Base-by-base conservation (phyloP, 1,140 invertebrate species). In the Bombus waltoni region DNA sequence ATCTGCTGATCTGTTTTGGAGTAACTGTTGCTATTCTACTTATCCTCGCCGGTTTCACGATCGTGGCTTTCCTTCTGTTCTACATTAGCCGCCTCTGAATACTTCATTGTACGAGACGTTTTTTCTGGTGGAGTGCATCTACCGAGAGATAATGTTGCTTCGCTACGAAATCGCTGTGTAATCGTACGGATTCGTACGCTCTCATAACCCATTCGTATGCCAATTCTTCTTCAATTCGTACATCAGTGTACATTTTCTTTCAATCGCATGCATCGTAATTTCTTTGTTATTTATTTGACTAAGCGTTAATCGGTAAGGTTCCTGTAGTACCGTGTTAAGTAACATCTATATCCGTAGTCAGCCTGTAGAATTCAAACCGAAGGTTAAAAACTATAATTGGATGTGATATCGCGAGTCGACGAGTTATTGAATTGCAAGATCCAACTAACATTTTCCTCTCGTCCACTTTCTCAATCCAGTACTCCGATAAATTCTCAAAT, bases 41-140 rank as follows among this genome's bases (percentile, higher is more conserved):
- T 84, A 84, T 84, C 66, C 83, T 62, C 68, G 68, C 40, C 76
- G 53, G 53, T 71, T 79, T 79, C 75, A 42, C 75, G 59, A 75
- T 71, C 66, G 65, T 40, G 53, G 76, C 83, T 79, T 83, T 79
- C 76, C 66, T 84, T 84, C 83, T 84, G 76, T 79, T 84, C 83
- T 32, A 80, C 83, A 84, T 84, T 84, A 79, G 40, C 83, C 66
- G 83, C 11, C 38, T 70, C 47, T 84, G 66, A 72, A 71, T 84
- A 71, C 76, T 78, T 57, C 76, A 47, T 79, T 79, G 82, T 79
- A 79, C 75, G 25, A 28, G 25, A 68, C 11, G 53, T 22, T 9
- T 28, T 76, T 35, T n/a, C 68, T 11, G 25, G 0, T 5, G 25
- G n/a, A 42, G n/a, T 3, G 8, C 44, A n/a, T 62, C 32, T 13